Evolutionary conservation across 2,888 invertebrate species (phyloP).

Genomic region (Argyra leucocephala): DNA sequence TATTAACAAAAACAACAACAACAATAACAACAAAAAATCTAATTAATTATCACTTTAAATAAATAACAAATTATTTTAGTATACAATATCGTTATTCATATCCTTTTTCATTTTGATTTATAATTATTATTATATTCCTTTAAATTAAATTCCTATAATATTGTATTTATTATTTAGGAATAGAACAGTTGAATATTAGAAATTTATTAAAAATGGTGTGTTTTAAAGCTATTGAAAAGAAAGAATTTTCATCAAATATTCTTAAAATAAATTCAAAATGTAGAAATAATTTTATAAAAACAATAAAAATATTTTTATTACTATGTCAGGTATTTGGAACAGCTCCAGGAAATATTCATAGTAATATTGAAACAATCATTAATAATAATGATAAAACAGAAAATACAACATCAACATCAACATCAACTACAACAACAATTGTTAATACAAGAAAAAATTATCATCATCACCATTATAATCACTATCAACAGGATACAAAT

Average conservation of each 20-base stretch:
- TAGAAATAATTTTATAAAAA: neutral
- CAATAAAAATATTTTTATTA: neutral
- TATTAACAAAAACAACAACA: too few species aligned
- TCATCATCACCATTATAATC: neutral
- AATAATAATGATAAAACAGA: neutral
- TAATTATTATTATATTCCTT: too few species aligned
- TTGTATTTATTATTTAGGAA: too few species aligned
- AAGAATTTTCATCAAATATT: neutral
- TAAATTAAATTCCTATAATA: too few species aligned
- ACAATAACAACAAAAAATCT: too few species aligned
- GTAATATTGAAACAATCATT: neutral
- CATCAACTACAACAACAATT: neutral
- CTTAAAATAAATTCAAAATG: neutral
- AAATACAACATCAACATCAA: neutral
- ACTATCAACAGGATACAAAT: neutral
- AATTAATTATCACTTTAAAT: too few species aligned
- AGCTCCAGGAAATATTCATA: neutral
- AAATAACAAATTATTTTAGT: too few species aligned
- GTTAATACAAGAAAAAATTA: neutral
- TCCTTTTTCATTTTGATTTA: too few species aligned
- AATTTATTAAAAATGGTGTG: neutral
- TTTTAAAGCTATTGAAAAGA: neutral
- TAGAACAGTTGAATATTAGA: too few species aligned
- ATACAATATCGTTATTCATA: too few species aligned
- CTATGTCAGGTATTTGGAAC: constrained; percentile 8